phyloP scores from a whole-genome alignment of 2,888 invertebrate genomes.

The Torymus texanus region DNA sequence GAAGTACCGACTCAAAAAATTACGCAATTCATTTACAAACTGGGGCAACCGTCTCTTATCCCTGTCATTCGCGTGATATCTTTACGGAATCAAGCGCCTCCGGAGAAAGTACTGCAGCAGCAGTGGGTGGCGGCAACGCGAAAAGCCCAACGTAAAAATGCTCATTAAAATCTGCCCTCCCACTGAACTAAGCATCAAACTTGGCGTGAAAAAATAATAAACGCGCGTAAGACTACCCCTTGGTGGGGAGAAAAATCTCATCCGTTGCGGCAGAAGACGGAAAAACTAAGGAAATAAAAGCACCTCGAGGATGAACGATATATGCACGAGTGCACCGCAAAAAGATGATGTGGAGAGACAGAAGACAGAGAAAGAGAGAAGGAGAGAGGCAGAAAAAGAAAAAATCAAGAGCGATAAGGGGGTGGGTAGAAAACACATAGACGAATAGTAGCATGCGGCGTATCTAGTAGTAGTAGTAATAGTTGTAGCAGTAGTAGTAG shows the following conservation, averaged over 20 bases:
- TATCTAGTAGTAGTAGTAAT: background rate
- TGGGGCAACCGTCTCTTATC: too few species aligned
- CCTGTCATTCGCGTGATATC: too few species aligned
- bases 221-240: background rate
- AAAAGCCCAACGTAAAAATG: background rate
- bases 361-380: background rate
- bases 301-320: too few species aligned
- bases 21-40: too few species aligned
- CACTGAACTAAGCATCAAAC: background rate
- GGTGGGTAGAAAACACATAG: background rate
- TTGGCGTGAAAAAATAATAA: slow-evolving; percentile 5
- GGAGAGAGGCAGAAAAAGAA: background rate
- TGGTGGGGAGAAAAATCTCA: background rate
- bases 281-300: background rate
- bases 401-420: background rate
- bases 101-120: background rate
- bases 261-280: background rate
- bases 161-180: background rate
- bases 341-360: background rate
- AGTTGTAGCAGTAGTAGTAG: background rate
- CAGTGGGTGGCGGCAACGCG: background rate
- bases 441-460: background rate
- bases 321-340: slow-evolving; percentile 13
- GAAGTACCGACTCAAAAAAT: too few species aligned
- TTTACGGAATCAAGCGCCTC: too few species aligned